Evolutionary conservation across 2,797 vertebrate genomes (phyloP).

Genomic region (Hapalemur alaotrensis): DNA sequence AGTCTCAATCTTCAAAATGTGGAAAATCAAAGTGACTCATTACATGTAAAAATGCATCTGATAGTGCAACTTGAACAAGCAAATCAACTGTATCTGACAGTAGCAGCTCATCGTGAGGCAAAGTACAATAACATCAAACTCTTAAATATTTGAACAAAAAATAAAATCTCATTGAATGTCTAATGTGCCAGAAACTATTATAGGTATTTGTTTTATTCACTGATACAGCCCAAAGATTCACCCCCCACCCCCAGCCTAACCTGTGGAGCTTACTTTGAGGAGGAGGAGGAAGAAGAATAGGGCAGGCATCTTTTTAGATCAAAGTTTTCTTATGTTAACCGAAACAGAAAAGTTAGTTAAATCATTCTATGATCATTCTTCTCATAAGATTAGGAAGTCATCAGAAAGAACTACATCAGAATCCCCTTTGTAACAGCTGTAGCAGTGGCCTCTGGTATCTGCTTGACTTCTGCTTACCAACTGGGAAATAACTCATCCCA

Average conservation of each 20-base stretch:
- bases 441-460: background rate
- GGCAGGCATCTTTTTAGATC: background rate
- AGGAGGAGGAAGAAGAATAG: background rate
- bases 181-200: background rate
- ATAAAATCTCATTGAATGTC: background rate
- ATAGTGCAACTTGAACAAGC: background rate
- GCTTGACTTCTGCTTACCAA: background rate
- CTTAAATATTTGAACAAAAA: too few relatives aligned
- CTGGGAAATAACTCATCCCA: background rate
- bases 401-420: background rate
- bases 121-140: background rate
- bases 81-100: background rate
- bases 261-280: background rate
- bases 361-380: background rate
- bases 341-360: background rate
- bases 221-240: background rate
- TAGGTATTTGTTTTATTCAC: background rate
- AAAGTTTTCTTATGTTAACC: background rate
- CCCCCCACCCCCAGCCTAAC: too few relatives aligned
- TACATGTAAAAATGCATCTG: background rate
- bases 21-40: background rate
- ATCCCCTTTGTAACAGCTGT: background rate
- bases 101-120: background rate
- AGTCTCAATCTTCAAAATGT: background rate
- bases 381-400: background rate